Evolutionary conservation across 2,797 vertebrate species (phyloP).

Genomic region (Choloepus didactylus): DNA sequence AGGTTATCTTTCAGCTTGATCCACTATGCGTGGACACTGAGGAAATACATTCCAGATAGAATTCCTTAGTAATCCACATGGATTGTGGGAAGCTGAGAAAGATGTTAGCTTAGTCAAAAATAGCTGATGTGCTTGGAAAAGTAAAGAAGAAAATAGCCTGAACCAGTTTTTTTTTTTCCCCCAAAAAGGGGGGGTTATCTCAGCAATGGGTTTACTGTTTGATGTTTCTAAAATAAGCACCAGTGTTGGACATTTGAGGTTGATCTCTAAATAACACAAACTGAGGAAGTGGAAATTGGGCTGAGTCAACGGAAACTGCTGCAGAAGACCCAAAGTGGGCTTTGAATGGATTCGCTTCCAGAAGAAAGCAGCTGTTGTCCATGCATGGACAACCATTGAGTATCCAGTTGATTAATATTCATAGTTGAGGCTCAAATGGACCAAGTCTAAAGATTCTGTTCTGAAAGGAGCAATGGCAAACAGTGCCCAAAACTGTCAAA

Average conservation of each 20-base stretch:
- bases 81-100: not conserved
- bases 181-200: not conserved
- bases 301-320: slow-evolving; percentile 15
- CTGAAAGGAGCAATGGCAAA: slow-evolving; percentile 32
- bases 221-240: slow-evolving; percentile 39
- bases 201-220: not conserved
- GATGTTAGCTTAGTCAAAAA: not conserved
- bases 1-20: not conserved
- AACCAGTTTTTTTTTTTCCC: not conserved
- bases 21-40: not conserved
- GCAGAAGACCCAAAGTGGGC: not conserved
- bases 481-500: slow-evolving; percentile 24
- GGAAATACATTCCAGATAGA: not conserved
- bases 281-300: slow-evolving; percentile 68
- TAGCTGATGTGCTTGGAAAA: slow-evolving; percentile 13
- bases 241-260: not conserved
- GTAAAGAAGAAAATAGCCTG: not conserved
- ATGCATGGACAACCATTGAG: not conserved
- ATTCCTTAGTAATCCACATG: not conserved
- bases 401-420: not conserved
- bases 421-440: not conserved
- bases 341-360: slow-evolving; percentile 45
- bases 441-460: slow-evolving; percentile 33
- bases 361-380: slow-evolving; percentile 45
- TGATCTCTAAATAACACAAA: slow-evolving; percentile 43